phyloP scores from a whole-genome alignment of 2,888 invertebrate species.

The Lycaena phlaeas region DNA sequence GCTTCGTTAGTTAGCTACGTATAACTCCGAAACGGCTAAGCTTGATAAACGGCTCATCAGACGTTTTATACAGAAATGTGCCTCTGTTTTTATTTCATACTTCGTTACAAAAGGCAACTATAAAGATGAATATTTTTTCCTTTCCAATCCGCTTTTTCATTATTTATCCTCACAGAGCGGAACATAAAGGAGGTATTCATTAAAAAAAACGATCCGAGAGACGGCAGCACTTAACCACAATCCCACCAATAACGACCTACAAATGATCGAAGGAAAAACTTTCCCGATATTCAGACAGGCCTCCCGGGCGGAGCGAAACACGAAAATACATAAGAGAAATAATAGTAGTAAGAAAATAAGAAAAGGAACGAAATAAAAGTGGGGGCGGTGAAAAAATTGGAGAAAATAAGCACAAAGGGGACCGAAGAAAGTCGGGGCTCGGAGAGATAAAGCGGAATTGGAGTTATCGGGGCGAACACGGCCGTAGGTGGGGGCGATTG shows the following conservation, averaged over 20 bases:
- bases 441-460: conserved; percentile 71
- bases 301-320: conserved; percentile 50
- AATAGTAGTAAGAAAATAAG: conserved; percentile 63
- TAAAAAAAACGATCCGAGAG: conserved; percentile 53
- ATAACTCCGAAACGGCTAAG: conserved; percentile 15
- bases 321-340: conserved; percentile 68
- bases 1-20: conserved; percentile 15
- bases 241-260: conserved; percentile 61
- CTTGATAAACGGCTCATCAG: conserved; percentile 16
- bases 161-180: conserved; percentile 40
- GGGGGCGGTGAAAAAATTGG: conserved; percentile 61
- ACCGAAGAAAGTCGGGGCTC: conserved; percentile 56
- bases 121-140: conserved; percentile 29
- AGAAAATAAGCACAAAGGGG: conserved; percentile 70
- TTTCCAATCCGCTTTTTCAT: conserved; percentile 32
- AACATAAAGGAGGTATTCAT: conserved; percentile 58
- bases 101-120: conserved; percentile 16
- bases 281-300: conserved; percentile 30
- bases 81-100: conserved; percentile 11
- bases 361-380: conserved; percentile 61
- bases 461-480: conserved; percentile 65
- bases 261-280: conserved; percentile 60
- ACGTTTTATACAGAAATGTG: conserved; percentile 6
- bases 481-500: conserved; percentile 56
- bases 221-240: conserved; percentile 52